Base-by-base conservation (phyloP, 2,797 vertebrate genomes). In the Oophaga sylvatica region DNA sequence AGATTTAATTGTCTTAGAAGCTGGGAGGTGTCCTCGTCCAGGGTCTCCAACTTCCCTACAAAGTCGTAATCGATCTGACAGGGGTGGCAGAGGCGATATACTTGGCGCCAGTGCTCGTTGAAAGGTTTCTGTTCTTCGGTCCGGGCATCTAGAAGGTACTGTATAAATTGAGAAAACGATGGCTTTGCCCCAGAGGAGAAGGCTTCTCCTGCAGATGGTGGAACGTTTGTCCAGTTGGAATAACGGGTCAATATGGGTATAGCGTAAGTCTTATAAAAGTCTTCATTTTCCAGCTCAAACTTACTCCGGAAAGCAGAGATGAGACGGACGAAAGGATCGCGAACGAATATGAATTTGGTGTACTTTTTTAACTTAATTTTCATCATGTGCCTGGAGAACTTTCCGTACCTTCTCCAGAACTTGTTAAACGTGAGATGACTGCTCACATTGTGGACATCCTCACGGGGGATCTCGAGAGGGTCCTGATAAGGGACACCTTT, bases 301-400 rank as follows among this genome's bases (percentile, higher is more conserved):
- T 99, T 99, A 94, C 98, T 98, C 92, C 98, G 96, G 88, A 97
- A 99, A 91, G 98, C 98, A 0, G 98, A 99, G 93, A 99, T 99
- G 92, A 99, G 97, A 57, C 98, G 96, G 9, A 99, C 97, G 0
- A 99, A 99, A 53, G 98, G 98, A 92, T 99, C 98, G 0, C 98
- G 94, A 20, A 99, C 97, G 0, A 99, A 99, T 19, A 99, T 94
- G 88, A 99, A 99, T 94, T 99, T 99, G 29, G 97, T 99, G 93
- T 99, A 99, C 81, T 98, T 99, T 93, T 97, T 96, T 90, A 99
- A 95, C 90, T 98, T 99, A 78, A 97, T 94, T 94, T 98, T 98
- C 97, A 99, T 99, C 86, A 99, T 96, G 92, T 98, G 97, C 67
- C 95, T 95, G 0, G 98, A 97, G 88, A 99, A 96, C 90, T 96